Base-by-base conservation (phyloP, 2,113 vertebrate species). In the Vulpes vulpes region DNA sequence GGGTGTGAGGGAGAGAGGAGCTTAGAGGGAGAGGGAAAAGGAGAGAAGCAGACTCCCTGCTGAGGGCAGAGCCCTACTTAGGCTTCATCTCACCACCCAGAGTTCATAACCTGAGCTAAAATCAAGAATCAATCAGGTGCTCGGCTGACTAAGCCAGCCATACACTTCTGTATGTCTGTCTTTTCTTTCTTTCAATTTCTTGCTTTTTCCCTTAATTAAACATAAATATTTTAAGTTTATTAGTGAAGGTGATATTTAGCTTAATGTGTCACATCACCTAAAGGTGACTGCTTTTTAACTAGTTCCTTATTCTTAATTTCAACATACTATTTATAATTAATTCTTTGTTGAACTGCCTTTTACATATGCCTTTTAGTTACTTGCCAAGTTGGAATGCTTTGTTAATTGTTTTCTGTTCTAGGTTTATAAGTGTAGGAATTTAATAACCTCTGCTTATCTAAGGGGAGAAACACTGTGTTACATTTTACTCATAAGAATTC, bases 271-370 rank as follows among this genome's bases (percentile, higher is more conserved):
- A 49, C 38, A n/a, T 82, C 67, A 60, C 65, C 19, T 96, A 67
- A 88, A 89, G 10, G n/a, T 95, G 22, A 91, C 27, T 83, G 12
- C 43, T 78, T 67, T 94, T 88, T 80, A 62, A 51, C 11, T n/a
- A 43, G 22, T 80, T 87, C 32, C 32, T 93, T 79, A 76, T 69
- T 88, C 64, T 92, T 32, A 83, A 69, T 80, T 91, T 95, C 25
- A 53, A 1, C 64, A 22, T 73, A 65, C 27, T 93, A 60, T 55
- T 73, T 91, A 38, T 89, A 38, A 85, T 74, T 81, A 88, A 12
- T 32, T 65, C 57, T 74, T 92, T 35, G 55, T 88, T 20, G 17
- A 82, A 20, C n/a, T 74, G 30, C 81, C 35, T 92, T 81, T 71
- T 80, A 23, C 15, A 73, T 38, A 53, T 35, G 43, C 8, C 17